A percentile compares a stretch with the other conserved stretches of the same genome.
phyloP scores from a whole-genome alignment of 2,113 vertebrate species.

The Prochilodus magdalenae region DNA sequence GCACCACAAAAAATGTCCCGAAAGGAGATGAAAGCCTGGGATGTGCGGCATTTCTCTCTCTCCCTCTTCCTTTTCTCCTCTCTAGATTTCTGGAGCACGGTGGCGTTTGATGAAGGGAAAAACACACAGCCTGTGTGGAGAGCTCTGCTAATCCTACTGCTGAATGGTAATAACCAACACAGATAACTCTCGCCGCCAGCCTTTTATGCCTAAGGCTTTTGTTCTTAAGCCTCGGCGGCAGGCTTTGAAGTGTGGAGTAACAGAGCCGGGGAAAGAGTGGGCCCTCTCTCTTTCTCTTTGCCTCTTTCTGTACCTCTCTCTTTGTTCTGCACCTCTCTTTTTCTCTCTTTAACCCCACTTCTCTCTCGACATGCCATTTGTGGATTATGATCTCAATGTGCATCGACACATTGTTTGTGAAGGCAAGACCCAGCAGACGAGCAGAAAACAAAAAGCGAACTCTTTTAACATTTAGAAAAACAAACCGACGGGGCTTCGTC shows the following conservation, averaged over 20 bases:
- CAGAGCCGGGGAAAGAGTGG: slow-evolving; percentile 60
- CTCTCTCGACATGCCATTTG: slow-evolving; percentile 79
- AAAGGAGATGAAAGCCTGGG: slow-evolving; percentile 54
- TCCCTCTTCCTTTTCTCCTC: slow-evolving; percentile 59
- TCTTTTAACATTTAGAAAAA: neutral
- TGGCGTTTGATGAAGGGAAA: slow-evolving; percentile 70
- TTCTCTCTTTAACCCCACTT: slow-evolving; percentile 57
- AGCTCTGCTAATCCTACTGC: slow-evolving; percentile 69
- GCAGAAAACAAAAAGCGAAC: slow-evolving; percentile 14
- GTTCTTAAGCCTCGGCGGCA: slow-evolving; percentile 79
- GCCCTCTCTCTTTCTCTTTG: slow-evolving; percentile 49
- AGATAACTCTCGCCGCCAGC: slow-evolving; percentile 79
- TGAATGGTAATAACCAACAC: slow-evolving; percentile 76
- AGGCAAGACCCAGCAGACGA: slow-evolving; percentile 34
- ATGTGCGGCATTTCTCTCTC: slow-evolving; percentile 37
- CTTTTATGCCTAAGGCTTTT: slow-evolving; percentile 81
- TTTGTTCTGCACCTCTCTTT: neutral
- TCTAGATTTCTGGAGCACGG: slow-evolving; percentile 60
- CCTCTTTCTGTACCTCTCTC: slow-evolving; percentile 38
- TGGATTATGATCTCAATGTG: slow-evolving; percentile 85
- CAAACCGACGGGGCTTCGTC: neutral
- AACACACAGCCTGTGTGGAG: slow-evolving; percentile 68
- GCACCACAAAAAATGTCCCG: slow-evolving; percentile 44
- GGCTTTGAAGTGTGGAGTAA: slow-evolving; percentile 88
- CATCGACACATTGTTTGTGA: slow-evolving; percentile 79